Evolutionary conservation across 2,113 vertebrate species (phyloP).

Genomic region (Daubentonia madagascariensis): DNA sequence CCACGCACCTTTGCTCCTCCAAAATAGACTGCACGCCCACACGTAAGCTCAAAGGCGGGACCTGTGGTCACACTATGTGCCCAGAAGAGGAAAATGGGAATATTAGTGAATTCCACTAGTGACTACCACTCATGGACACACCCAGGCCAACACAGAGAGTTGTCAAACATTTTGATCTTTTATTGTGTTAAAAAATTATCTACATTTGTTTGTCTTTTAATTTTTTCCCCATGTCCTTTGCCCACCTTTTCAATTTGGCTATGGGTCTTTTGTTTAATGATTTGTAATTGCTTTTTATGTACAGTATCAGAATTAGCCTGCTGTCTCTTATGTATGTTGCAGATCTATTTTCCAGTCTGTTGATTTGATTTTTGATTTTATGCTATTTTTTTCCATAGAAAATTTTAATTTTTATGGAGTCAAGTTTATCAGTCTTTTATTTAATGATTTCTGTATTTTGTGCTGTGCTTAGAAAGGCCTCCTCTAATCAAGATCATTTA

Average conservation of each 20-base stretch:
- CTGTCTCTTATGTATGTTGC: not conserved
- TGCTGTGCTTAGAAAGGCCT: not conserved
- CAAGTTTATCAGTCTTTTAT: not conserved
- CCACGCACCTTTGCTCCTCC: not conserved
- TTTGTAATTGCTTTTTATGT: not conserved
- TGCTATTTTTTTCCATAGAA: not conserved
- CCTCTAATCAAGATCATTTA: not conserved
- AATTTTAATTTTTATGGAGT: not conserved
- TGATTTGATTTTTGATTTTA: not conserved
- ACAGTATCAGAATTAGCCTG: not conserved
- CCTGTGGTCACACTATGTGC: not conserved
- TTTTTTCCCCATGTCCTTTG: not conserved
- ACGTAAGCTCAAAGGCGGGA: not conserved
- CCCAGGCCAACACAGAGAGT: not conserved
- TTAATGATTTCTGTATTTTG: not conserved
- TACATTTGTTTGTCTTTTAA: not conserved
- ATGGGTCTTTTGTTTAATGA: not conserved
- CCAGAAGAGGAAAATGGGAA: not conserved
- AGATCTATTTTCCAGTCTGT: not conserved
- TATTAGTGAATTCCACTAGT: not conserved
- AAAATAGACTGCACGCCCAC: accelerated
- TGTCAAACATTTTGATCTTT: not conserved
- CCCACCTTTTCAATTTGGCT: not conserved
- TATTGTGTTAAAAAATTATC: not conserved
- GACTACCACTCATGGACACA: not conserved